A percentile compares a stretch with the other conserved stretches of the same genome.
Conservation (phyloP, 2,888 invertebrate genomes). For the Drosophila sordidula region DNA sequence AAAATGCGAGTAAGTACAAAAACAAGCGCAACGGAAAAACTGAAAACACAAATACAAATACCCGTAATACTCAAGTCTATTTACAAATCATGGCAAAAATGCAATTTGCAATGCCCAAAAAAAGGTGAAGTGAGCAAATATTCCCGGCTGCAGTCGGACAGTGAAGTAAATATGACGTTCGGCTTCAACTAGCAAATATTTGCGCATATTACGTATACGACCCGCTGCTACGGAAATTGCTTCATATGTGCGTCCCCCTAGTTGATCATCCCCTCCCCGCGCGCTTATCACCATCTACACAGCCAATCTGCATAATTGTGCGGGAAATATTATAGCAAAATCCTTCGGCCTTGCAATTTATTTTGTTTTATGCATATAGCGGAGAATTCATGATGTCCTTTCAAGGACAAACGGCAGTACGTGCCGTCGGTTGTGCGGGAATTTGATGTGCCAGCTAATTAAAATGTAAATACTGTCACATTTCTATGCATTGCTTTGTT, state of each 20-base stretch:
- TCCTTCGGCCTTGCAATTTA: constrained; percentile 51
- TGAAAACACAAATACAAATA: constrained; percentile 32
- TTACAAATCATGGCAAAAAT: constrained; percentile 75
- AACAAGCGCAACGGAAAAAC: constrained; percentile 18
- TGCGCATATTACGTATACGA: constrained; percentile 59
- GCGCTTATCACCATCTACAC: constrained; percentile 11
- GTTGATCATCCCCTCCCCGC: constrained; percentile 1
- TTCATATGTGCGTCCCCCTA: constrained; percentile 21
- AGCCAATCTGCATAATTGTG: constrained; percentile 77
- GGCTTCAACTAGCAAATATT: constrained; percentile 62
- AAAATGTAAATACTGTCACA: constrained; percentile 69
- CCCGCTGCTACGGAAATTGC: constrained; percentile 37
- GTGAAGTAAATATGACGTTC: constrained; percentile 62
- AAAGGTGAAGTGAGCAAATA: constrained; percentile 48
- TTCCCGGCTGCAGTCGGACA: constrained; percentile 37
- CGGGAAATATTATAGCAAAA: constrained; percentile 53
- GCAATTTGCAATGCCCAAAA: constrained; percentile 61
- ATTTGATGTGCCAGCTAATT: constrained; percentile 69
- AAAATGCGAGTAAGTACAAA: constrained; percentile 34
- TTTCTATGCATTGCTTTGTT: constrained; percentile 49
- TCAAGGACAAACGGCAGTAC: constrained; percentile 61
- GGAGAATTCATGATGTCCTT: constrained; percentile 41
- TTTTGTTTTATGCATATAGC: constrained; percentile 33
- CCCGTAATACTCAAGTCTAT: constrained; percentile 65
- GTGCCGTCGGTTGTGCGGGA: constrained; percentile 20